Base-by-base conservation (phyloP, 1,140 invertebrate species). In the Sitobion miscanthi region DNA sequence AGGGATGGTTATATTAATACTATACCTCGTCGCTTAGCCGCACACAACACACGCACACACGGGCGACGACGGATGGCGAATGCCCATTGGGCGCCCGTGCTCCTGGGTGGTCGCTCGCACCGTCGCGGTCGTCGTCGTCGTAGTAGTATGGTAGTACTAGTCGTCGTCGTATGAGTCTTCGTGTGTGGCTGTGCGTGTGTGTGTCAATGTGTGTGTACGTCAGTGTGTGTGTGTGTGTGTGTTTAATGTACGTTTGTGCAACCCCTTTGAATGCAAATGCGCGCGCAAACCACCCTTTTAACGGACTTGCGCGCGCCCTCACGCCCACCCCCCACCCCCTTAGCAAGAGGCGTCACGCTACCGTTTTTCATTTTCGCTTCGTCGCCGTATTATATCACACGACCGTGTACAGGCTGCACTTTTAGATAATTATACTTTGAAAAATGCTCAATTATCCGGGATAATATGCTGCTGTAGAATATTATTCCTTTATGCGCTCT, bases 21-120 rank as follows among this genome's bases (percentile, higher is more conserved):
- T 54, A 69, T 69, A 69, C 21, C 30, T 69, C 62, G 62, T 77
- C 14, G 62, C 14, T 6, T 69, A 6, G 14, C 30, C 14, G 20
- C 47, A n/a, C 86, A 87, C 45, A 17, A 7, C 21, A 49, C n/a
- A n/a, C 49, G 47, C 87, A 38, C 49, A 45, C 57, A 4, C 25
- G 57, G n/a, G 7, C 49, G 86, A 42, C 49, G 47, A 49, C 20
- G 35, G 42, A 77, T 17, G 30, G 62, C 14, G 69, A 47, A 83
- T 83, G 90, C 47, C 69, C 69, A 91, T 77, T 83, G 69, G 90
- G 69, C 45, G 90, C 69, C 30, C 45, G 42, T 69, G 69, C 90
- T 82, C 9, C 90, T 83, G 69, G 90, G 90, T 91, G 90, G 90
- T 83, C 90, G 57, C 62, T 47, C 45, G 38, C 57, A 21, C 42